phyloP scores from a whole-genome alignment of 2,888 invertebrate genomes.

The Tipula helvola region DNA sequence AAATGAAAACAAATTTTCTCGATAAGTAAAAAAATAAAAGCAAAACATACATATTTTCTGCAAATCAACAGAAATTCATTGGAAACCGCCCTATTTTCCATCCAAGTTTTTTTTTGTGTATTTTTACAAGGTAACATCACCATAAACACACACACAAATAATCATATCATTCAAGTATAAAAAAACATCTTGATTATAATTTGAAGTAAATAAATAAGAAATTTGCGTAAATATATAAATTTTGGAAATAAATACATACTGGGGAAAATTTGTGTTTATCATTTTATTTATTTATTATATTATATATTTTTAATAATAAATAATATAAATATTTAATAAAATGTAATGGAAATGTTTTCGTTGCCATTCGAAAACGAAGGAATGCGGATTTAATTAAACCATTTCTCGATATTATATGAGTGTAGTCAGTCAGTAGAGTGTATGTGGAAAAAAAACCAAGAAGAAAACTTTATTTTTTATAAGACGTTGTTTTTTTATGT shows the following conservation, averaged over 20 bases:
- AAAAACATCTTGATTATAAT: neutral
- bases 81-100: neutral
- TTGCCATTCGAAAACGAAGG: neutral
- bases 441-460: neutral
- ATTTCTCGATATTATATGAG: neutral
- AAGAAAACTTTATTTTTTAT: neutral
- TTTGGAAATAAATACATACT: neutral
- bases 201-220: neutral
- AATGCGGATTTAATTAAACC: conserved; percentile 4
- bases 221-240: neutral
- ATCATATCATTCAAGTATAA: neutral
- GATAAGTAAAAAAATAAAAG: neutral
- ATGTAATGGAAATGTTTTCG: neutral
- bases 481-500: neutral
- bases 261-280: neutral
- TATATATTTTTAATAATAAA: neutral
- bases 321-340: neutral
- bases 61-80: neutral
- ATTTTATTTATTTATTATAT: neutral
- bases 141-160: neutral
- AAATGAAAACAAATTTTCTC: neutral
- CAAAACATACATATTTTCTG: neutral
- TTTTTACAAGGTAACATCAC: neutral
- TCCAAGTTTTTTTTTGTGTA: neutral
- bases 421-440: neutral